Base-by-base conservation (phyloP, 1,140 invertebrate species). In the Dysdera silvatica region DNA sequence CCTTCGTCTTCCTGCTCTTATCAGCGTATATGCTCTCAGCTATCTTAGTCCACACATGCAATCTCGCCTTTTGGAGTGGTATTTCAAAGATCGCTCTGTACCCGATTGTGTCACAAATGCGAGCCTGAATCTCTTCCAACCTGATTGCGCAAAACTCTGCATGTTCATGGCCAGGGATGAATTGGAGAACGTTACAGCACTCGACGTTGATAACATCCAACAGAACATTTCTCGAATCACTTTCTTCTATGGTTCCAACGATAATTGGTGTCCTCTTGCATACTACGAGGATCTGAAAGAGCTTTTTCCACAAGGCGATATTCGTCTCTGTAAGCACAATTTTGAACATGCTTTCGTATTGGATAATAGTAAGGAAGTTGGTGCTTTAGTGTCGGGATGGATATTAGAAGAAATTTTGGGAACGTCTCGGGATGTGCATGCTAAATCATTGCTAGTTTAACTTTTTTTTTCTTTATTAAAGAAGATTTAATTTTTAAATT, bases 301-400 rank as follows among this genome's bases (percentile, higher is more conserved):
- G 16, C 76, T 76, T 28, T 80, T 85, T 70, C 85, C 86, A 0
- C 70, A 82, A 55, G 73, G 83, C 8, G 80, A 87, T 64, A 81
- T 85, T 14, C 72, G 82, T 61, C 69, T 89, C 16, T 86, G 85
- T 70, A 77, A 79, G n/a, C 73, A 81, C 52, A 80, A 81, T 18
- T 82, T 83, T 70, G 74, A 81, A 26, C 89, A 93, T 75, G 82
- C 86, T 2, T 93, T 89, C 80, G 86, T 91, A 10, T 71, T 91
- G 20, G 72, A 75, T 28, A 67, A 67, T 31, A 82, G 83, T 14
- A 70, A 79, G 24, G 78, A 81, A 64, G 82, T 90, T 75, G 87
- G 83, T 6, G 68, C 69, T 1, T 77, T 85, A 31, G 78, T 87
- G 18, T 76, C 78, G 8, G 75, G 80, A 59, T 77, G 81, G 74